Conservation (phyloP, 2,797 vertebrate species). For the Periophthalmus magnuspinnatus region DNA sequence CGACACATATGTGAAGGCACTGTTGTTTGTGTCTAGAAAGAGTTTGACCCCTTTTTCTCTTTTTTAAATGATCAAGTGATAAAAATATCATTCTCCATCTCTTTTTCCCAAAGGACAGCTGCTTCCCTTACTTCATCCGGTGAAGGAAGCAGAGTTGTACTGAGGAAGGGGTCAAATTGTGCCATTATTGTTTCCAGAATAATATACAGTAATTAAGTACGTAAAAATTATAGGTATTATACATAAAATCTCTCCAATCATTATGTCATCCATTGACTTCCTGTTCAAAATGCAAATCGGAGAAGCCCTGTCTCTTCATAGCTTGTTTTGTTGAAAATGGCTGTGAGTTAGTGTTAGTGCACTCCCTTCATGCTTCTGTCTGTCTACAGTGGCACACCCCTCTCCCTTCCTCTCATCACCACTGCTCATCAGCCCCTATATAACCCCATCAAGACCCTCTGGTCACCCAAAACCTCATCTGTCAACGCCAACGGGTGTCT, state of each 20-base stretch:
- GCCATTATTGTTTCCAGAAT: too few relatives aligned
- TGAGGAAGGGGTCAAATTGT: background rate
- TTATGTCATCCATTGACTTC: too few relatives aligned
- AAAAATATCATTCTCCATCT: conserved; percentile 61
- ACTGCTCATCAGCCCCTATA: conserved; percentile 56
- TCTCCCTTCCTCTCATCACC: conserved; percentile 33
- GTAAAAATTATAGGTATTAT: too few relatives aligned
- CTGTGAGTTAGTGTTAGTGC: background rate
- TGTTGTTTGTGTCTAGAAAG: conserved; percentile 13
- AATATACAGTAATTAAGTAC: too few relatives aligned
- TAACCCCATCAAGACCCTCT: conserved; percentile 42
- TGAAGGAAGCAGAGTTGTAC: conserved; percentile 16
- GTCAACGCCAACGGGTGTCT: conserved; percentile 23
- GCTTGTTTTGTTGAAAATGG: too few relatives aligned
- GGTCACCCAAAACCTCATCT: background rate
- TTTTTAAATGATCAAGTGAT: conserved; percentile 50
- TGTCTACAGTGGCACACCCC: conserved; percentile 21
- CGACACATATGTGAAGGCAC: background rate
- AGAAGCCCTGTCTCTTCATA: too few relatives aligned
- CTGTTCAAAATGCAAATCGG: too few relatives aligned
- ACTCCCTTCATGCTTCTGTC: conserved; percentile 13
- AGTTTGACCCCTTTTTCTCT: conserved; percentile 13
- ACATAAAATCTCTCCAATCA: too few relatives aligned
- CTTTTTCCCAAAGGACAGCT: conserved; percentile 40
- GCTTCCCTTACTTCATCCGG: conserved; percentile 62